Percentiles rank a stretch among this genome's conserved stretches.
Evolutionary conservation across 2,888 invertebrate species (phyloP).

Genomic region (Cryptophagus acutangulus): DNA sequence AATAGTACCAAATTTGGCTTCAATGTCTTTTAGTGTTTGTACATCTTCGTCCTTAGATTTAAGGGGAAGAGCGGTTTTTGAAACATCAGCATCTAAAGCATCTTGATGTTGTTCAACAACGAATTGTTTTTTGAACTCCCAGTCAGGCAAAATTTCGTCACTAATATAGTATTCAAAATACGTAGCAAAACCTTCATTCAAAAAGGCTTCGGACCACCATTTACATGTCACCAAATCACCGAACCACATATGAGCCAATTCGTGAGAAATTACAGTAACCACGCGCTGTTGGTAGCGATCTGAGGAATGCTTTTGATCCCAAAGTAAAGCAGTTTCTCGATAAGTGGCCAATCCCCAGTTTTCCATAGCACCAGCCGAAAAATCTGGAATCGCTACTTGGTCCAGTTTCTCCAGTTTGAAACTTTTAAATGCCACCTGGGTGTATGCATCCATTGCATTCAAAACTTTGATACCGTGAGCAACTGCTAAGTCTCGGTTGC

Average conservation of each 20-base stretch:
- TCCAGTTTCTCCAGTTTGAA: slow-evolving; percentile 65
- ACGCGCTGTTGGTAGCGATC: slow-evolving; percentile 59
- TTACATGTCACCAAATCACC: slow-evolving; percentile 70
- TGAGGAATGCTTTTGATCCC: slow-evolving; percentile 48
- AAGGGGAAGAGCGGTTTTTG: slow-evolving; percentile 13
- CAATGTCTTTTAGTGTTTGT: slow-evolving; percentile 18
- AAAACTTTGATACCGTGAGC: slow-evolving; percentile 49
- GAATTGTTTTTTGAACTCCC: slow-evolving; percentile 63
- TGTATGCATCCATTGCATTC: slow-evolving; percentile 53
- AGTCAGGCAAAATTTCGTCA: slow-evolving; percentile 47
- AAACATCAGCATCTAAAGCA: slow-evolving; percentile 27
- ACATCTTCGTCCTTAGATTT: slow-evolving; percentile 12
- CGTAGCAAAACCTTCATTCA: slow-evolving; percentile 70
- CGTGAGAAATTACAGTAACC: slow-evolving; percentile 67
- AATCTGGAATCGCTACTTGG: slow-evolving; percentile 76
- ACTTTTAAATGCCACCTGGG: slow-evolving; percentile 36
- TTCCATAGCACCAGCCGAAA: slow-evolving; percentile 81
- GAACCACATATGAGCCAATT: slow-evolving; percentile 79
- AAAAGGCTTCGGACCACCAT: slow-evolving; percentile 72
- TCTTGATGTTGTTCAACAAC: slow-evolving; percentile 61
- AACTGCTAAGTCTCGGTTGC: slow-evolving; percentile 48
- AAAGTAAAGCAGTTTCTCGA: slow-evolving; percentile 59
- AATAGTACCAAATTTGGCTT: slow-evolving; percentile 18
- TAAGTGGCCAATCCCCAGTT: slow-evolving; percentile 87
- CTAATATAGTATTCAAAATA: slow-evolving; percentile 68